phyloP scores from a whole-genome alignment of 1,140 invertebrate species.

The Cyrtorhinus lividipennis region DNA sequence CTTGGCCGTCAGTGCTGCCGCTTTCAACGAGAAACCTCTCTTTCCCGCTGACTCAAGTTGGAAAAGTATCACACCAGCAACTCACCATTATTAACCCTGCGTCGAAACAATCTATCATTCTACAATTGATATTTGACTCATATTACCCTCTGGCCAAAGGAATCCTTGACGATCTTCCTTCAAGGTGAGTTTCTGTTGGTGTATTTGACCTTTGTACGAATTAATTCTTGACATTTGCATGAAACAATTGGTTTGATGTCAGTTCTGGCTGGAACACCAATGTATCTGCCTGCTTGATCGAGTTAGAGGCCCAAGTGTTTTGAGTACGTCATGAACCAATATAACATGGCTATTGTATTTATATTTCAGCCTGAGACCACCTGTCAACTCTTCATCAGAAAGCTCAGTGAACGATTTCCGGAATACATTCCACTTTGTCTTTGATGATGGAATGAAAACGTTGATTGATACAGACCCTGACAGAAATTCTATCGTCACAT shows the following conservation, averaged over 20 bases:
- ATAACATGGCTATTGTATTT: too few species aligned
- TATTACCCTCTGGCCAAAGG: constrained; percentile 27
- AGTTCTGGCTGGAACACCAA: background rate
- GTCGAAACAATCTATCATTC: constrained; percentile 36
- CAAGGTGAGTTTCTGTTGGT: constrained; percentile 16
- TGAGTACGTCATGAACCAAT: too few species aligned
- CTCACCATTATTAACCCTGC: constrained; percentile 47
- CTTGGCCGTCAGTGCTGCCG: constrained; percentile 51
- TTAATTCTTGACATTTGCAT: background rate
- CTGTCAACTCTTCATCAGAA: background rate
- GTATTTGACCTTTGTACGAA: background rate
- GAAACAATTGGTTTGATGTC: background rate
- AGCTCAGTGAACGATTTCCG: background rate
- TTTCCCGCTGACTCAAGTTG: constrained; percentile 71
- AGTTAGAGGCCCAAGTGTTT: too few species aligned
- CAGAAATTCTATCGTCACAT: constrained; percentile 14
- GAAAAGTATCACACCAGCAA: constrained; percentile 51
- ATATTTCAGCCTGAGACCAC: constrained; percentile 14
- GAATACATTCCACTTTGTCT: constrained; percentile 11
- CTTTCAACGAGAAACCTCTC: constrained; percentile 34
- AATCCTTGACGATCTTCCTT: constrained; percentile 18
- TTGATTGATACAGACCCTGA: constrained; percentile 6
- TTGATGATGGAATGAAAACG: background rate
- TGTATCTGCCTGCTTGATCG: background rate
- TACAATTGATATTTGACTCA: constrained; percentile 47